A percentile compares a stretch with the other conserved stretches of the same genome.
These are phyloP conservation scores for Pristionchus exspectatus DNA, from an alignment of 2,888 invertebrate genomes.

Conservation along the genomic window DNA sequence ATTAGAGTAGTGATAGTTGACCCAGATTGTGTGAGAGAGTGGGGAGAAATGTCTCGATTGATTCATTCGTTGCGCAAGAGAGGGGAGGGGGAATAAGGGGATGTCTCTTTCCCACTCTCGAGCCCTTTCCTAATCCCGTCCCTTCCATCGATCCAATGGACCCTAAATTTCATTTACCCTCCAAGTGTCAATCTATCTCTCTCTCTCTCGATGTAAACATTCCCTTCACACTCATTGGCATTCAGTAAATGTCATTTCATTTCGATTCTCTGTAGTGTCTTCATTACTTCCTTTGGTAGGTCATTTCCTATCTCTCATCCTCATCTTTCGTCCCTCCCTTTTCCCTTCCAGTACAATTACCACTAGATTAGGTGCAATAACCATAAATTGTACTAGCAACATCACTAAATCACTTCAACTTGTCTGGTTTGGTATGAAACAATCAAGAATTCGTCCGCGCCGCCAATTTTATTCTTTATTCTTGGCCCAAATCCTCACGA, in stretches of 20 bases:
- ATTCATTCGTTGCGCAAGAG: constrained; percentile 8
- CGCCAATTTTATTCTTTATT: neutral
- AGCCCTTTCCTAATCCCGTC: neutral
- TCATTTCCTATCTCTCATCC: constrained; percentile 12
- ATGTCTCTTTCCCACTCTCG: constrained; percentile 1
- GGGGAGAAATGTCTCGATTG: neutral
- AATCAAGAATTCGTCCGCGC: neutral
- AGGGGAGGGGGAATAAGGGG: neutral
- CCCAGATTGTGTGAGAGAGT: constrained; percentile 12
- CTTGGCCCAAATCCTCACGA: neutral
- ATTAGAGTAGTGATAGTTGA: constrained; percentile 27
- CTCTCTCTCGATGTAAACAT: constrained; percentile 7
- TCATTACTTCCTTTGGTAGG: constrained; percentile 32
- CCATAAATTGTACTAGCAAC: neutral
- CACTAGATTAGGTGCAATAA: constrained; percentile 28
- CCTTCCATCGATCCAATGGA: neutral
- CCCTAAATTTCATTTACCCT: constrained; percentile 4
- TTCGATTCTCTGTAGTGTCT: neutral
- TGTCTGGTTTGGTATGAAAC: neutral
- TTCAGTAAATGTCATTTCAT: constrained; percentile 5
- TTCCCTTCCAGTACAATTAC: neutral
- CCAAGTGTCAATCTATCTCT: neutral
- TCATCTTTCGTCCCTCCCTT: neutral
- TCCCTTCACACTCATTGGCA: neutral
- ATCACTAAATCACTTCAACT: neutral